Percentiles rank a stretch among this genome's conserved stretches.
phyloP scores from a whole-genome alignment of 2,888 invertebrate species.

The Ischnus inquisitorius region DNA sequence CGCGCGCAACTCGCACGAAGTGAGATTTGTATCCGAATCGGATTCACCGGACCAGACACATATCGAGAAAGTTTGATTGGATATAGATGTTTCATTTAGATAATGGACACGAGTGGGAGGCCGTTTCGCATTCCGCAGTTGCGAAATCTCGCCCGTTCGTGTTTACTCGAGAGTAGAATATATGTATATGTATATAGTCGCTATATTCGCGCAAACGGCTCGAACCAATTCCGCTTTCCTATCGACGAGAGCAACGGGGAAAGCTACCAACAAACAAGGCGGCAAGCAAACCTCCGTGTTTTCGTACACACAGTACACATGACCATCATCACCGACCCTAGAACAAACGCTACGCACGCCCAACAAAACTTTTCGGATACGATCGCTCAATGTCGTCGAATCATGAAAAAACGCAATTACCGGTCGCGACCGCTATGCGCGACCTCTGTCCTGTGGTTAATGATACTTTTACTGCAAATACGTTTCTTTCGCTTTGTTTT shows the following conservation, averaged over 20 bases:
- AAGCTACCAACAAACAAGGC: conserved; percentile 31
- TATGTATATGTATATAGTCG: neutral
- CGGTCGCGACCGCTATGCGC: neutral
- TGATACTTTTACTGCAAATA: neutral
- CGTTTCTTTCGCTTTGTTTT: neutral
- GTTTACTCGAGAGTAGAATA: conserved; percentile 28
- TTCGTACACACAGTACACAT: neutral
- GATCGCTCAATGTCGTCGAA: conserved; percentile 34
- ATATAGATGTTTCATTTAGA: conserved; percentile 70
- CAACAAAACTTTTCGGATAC: conserved; percentile 6
- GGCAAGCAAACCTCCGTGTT: neutral
- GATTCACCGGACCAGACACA: conserved; percentile 51
- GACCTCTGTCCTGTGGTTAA: neutral
- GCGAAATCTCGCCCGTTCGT: conserved; percentile 19
- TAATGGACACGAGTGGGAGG: conserved; percentile 46
- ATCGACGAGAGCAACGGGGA: conserved; percentile 33
- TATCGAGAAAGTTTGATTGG: conserved; percentile 71
- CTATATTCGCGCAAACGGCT: conserved; percentile 6
- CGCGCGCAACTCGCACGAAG: conserved; percentile 1
- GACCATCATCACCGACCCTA: neutral
- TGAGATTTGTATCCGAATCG: conserved; percentile 43
- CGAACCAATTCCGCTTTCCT: conserved; percentile 30
- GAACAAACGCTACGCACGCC: conserved; percentile 1
- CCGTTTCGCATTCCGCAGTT: conserved; percentile 32
- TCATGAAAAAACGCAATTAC: conserved; percentile 26